Conservation (phyloP, 2,888 invertebrate genomes). For the Torymus auratus region DNA sequence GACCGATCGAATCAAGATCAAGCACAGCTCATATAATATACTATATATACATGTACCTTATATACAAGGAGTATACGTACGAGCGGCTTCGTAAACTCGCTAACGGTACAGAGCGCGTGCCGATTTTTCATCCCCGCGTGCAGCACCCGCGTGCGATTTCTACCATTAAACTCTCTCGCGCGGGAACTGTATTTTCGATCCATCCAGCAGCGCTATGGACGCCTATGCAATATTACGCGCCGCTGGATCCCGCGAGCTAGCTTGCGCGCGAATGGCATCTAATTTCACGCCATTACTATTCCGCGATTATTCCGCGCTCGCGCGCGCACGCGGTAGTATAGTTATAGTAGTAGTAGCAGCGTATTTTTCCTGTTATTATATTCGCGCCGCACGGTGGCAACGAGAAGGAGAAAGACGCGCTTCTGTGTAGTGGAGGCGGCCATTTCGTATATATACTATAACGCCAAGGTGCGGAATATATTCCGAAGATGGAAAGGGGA, state of each 20-base stretch:
- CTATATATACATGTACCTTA: background rate
- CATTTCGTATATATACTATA: no score
- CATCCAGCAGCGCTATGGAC: background rate
- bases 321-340: no score
- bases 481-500: background rate
- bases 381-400: background rate
- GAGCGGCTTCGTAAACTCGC: slow-evolving; percentile 6
- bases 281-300: slow-evolving; percentile 55
- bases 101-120: slow-evolving; percentile 42
- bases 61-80: no score
- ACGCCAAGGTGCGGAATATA: background rate
- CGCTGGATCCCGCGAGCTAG: background rate
- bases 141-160: background rate
- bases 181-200: slow-evolving; percentile 12
- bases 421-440: no score
- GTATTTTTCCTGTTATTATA: slow-evolving; percentile 43
- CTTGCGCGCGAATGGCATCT: slow-evolving; percentile 29
- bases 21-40: slow-evolving; percentile 30
- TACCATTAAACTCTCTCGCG: background rate
- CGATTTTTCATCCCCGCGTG: background rate
- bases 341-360: background rate
- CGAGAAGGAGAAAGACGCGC: background rate
- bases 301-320: slow-evolving; percentile 41
- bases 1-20: slow-evolving; percentile 69
- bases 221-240: slow-evolving; percentile 33